A percentile compares a stretch with the other conserved stretches of the same genome.
phyloP scores from a whole-genome alignment of 2,888 invertebrate species.

The Drosophila melanosoma region DNA sequence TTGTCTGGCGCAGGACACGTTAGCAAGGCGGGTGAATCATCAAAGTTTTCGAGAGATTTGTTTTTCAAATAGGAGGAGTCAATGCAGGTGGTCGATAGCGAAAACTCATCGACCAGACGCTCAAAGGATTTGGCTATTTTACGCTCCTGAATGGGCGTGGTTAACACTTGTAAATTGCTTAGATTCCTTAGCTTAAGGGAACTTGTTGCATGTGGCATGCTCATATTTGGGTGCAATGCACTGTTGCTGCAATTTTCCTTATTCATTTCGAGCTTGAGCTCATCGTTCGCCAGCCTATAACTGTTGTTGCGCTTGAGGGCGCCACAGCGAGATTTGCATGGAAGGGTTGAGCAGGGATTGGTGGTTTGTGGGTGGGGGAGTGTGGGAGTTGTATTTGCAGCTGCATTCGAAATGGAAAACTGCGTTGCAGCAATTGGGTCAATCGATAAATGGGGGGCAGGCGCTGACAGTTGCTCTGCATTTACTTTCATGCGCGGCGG shows the following conservation, averaged over 20 bases:
- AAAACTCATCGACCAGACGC: constrained; percentile 84
- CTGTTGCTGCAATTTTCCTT: constrained; percentile 72
- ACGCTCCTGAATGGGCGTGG: constrained; percentile 84
- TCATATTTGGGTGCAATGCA: constrained; percentile 71
- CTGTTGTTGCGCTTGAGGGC: constrained; percentile 92
- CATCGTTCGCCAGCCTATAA: constrained; percentile 91
- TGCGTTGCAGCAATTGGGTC: constrained; percentile 80
- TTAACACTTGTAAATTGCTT: constrained; percentile 33
- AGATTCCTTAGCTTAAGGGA: constrained; percentile 65
- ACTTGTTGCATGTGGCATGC: constrained; percentile 69
- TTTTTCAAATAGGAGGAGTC: constrained; percentile 84
- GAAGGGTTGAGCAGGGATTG: neutral
- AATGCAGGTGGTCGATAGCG: constrained; percentile 82
- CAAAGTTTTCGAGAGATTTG: constrained; percentile 84
- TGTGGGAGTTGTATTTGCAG: constrained; percentile 17
- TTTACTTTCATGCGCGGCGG: constrained; percentile 77
- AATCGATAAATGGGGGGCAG: constrained; percentile 65
- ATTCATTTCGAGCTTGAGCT: constrained; percentile 86
- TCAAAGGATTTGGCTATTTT: constrained; percentile 87
- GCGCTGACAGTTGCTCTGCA: constrained; percentile 25
- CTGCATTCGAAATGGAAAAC: constrained; percentile 72
- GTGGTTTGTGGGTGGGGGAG: neutral
- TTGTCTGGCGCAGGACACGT: constrained; percentile 37
- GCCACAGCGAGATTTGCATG: constrained; percentile 55
- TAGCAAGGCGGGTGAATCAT: constrained; percentile 79